These are phyloP conservation scores for Paradoxurus hermaphroditus DNA, from an alignment of 2,113 vertebrate species.

Conservation along the genomic window DNA sequence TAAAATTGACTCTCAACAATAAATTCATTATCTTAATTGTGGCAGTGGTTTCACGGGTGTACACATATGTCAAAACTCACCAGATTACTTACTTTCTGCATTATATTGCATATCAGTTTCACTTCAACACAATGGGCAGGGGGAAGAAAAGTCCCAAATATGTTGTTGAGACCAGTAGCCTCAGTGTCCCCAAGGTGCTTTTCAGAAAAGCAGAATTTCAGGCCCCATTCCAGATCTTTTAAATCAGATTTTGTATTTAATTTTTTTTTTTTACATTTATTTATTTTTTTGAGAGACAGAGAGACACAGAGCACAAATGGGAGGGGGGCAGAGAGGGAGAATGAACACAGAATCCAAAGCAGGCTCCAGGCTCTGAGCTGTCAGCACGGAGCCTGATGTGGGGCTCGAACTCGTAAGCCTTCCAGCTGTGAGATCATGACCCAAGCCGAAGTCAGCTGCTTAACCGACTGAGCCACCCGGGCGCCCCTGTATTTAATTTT, in stretches of 20 bases:
- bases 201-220: constrained; percentile 9
- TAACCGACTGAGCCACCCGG: no score
- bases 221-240: background rate
- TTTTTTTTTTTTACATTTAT: no score
- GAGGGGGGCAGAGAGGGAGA: no score
- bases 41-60: background rate
- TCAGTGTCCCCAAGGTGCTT: background rate
- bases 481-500: no score
- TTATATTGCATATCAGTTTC: background rate
- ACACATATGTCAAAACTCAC: background rate
- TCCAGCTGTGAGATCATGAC: no score
- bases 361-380: no score
- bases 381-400: no score
- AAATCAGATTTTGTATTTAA: constrained; percentile 11
- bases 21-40: background rate
- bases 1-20: background rate
- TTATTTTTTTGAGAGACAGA: no score
- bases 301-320: no score
- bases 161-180: background rate
- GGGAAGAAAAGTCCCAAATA: background rate
- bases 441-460: no score
- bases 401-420: no score
- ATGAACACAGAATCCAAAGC: no score
- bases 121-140: background rate
- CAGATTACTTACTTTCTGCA: background rate